These are phyloP conservation scores for Tipula confusa DNA, from an alignment of 2,888 invertebrate species.

Conservation along the genomic window DNA sequence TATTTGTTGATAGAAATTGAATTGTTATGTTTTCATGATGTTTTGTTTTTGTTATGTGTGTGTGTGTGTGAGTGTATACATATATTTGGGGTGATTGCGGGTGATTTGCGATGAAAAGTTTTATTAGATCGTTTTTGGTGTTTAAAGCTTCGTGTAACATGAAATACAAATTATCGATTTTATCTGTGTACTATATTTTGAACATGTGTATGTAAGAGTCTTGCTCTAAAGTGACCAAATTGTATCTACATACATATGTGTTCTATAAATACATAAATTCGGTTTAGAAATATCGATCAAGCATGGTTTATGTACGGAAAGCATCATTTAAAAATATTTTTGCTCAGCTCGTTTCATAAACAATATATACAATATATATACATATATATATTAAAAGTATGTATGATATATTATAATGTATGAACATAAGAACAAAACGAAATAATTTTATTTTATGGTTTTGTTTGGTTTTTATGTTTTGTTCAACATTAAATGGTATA, in stretches of 20 bases:
- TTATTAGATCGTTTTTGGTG: not conserved
- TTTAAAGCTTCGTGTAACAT: slow-evolving; percentile 6
- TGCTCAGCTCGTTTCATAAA: not conserved
- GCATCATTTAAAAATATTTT: not conserved
- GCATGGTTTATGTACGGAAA: not conserved
- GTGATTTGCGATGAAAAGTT: slow-evolving; percentile 12
- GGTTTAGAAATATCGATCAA: not conserved
- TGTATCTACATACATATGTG: not conserved
- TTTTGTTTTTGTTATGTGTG: not conserved
- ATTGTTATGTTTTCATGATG: slow-evolving; percentile 15
- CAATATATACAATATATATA: no score
- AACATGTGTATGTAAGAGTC: not conserved
- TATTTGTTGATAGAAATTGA: slow-evolving; percentile 25
- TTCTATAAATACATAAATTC: not conserved
- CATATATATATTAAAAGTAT: not conserved
- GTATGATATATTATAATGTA: not conserved
- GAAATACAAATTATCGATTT: slow-evolving; percentile 12
- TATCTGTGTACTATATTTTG: not conserved
- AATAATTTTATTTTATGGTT: not conserved
- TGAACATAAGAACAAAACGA: slow-evolving; percentile 4
- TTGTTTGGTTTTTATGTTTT: slow-evolving; percentile 25
- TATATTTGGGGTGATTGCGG: not conserved
- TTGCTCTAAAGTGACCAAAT: not conserved
- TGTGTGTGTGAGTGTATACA: no score
- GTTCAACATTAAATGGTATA: slow-evolving; percentile 25